Conservation (phyloP, 35 echinoderm and acorn worm genomes). For the Amphiura filiformis region DNA sequence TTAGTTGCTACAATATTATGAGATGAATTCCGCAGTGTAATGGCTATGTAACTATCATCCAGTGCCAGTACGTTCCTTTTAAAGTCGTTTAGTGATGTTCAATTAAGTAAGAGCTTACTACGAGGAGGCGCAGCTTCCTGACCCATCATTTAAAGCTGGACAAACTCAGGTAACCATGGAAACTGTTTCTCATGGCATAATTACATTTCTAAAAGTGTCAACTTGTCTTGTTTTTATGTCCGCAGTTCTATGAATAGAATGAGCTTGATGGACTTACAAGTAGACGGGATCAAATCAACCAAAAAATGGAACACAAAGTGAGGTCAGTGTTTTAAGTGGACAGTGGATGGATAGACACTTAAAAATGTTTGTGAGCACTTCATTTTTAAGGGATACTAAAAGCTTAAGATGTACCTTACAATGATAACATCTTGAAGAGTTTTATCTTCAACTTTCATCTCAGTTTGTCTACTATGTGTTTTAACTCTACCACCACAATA, state of each 20-base stretch:
- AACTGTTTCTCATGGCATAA: not conserved
- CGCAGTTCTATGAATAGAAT: too few species aligned
- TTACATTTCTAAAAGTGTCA: not conserved
- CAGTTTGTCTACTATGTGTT: too few species aligned
- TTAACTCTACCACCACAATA: too few species aligned
- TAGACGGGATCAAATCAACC: too few species aligned
- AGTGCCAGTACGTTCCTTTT: not conserved
- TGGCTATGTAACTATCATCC: not conserved
- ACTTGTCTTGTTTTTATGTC: not conserved
- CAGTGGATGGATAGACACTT: too few species aligned
- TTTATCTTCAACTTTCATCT: too few species aligned
- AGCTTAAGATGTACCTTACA: too few species aligned
- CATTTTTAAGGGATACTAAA: not conserved
- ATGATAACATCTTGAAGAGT: too few species aligned
- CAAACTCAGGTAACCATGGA: not conserved
- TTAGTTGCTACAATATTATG: slow-evolving; percentile 9
- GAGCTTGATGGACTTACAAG: too few species aligned
- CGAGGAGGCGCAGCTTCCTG: not conserved
- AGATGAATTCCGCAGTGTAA: not conserved
- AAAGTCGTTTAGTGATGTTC: not conserved
- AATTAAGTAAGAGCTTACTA: not conserved
- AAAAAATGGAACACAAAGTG: too few species aligned
- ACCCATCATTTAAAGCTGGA: not conserved
- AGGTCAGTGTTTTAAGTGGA: too few species aligned
- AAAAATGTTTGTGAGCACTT: not conserved